Base-by-base conservation (phyloP, 2,797 vertebrate genomes). In the Syncerus caffer region DNA sequence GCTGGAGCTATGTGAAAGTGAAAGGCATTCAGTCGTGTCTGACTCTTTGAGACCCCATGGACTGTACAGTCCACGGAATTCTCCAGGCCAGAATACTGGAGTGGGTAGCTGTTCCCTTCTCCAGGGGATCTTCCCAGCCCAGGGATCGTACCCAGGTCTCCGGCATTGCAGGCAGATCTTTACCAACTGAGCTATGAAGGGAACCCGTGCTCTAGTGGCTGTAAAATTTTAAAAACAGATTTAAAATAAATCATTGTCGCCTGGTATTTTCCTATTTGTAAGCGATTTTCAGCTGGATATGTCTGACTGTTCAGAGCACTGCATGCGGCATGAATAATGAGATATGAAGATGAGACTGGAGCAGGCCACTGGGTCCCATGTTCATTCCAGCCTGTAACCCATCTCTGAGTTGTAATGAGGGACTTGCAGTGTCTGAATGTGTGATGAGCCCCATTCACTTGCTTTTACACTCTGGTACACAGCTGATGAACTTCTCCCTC, bases 161-260 rank as follows among this genome's bases (percentile, higher is more conserved):
- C 5, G 0, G n/a, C 64, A 38, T 3, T 71, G n/a, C 64, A 71
- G 10, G 19, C 4, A 0, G n/a, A n/a, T 71, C n/a, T 38, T 71
- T 71, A 71, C 10, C n/a, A 71, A 21, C 64, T 12, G 64, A 71
- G n/a, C 64, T 71, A 71, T 71, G 67, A 71, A 71, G 34, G 34
- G 71, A 71, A 10, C 34, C 67, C 0, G 0, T 71, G 67, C 19
- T 71, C 45, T 53, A 14, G 90, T 62, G 96, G 53, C 89, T 96
- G 31, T 84, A 91, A 92, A 64, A 96, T 80, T 96, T 97, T 85
- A 89, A 97, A 98, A 94, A 93, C 84, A 91, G 64, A 89, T 95
- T 97, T 95, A 89, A 87, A 97, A 84, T 78, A 67, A 84, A 76
- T 87, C 60, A 45, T 50, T 3, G 15, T 78, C 93, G 95, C 96